Evolutionary conservation across 2,113 vertebrate species (phyloP).

Genomic region (Mionectes macconnelli): DNA sequence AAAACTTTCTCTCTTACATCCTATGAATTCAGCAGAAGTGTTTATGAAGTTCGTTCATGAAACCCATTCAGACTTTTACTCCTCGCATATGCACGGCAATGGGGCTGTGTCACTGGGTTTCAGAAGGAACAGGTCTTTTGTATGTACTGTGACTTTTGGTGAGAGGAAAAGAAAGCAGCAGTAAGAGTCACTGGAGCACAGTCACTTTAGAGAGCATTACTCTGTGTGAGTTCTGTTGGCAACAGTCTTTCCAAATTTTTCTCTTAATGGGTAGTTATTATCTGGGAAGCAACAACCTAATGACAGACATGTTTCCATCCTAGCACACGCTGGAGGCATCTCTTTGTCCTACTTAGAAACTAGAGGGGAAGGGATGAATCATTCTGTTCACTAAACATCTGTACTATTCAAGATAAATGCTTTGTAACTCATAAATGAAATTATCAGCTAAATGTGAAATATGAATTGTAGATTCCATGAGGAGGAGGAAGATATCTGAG

Average conservation of each 20-base stretch:
- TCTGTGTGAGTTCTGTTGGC: constrained; percentile 1
- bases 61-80: not conserved
- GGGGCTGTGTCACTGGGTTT: not conserved
- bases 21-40: not conserved
- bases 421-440: constrained; percentile 36
- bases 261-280: constrained; percentile 35
- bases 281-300: constrained; percentile 42
- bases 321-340: not conserved
- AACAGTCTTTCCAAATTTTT: constrained; percentile 34
- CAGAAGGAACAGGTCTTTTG: not conserved
- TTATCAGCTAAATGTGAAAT: constrained; percentile 39
- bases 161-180: not conserved
- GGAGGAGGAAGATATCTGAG: not conserved
- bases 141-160: not conserved
- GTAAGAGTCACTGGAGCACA: not conserved
- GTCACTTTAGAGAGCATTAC: not conserved
- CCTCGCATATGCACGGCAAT: not conserved
- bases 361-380: constrained; percentile 51
- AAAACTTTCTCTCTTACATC: not conserved
- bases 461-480: not conserved
- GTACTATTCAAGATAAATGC: constrained; percentile 61
- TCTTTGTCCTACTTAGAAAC: constrained; percentile 39
- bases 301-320: constrained; percentile 34
- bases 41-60: not conserved
- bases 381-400: constrained; percentile 54